Evolutionary conservation across 2,888 invertebrate genomes (phyloP).

Genomic region (Ectemnius continuus): DNA sequence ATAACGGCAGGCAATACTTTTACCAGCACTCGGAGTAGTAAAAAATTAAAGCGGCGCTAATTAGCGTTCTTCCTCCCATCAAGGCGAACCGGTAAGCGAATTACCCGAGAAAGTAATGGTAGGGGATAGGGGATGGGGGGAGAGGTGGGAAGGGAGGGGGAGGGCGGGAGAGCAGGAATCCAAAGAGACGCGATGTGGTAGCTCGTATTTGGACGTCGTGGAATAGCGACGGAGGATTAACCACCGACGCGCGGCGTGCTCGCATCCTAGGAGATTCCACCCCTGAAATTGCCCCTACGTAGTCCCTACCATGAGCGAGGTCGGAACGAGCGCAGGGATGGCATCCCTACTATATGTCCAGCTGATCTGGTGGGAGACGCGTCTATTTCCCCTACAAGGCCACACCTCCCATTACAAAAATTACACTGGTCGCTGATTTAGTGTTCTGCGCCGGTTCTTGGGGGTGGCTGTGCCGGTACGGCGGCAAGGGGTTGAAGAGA

Average conservation of each 20-base stretch:
- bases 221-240: constrained; percentile 61
- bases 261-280: constrained; percentile 55
- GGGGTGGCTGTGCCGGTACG: constrained; percentile 13
- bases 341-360: constrained; percentile 62
- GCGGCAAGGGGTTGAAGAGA: constrained; percentile 62
- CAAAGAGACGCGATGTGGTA: constrained; percentile 1
- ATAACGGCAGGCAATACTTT: constrained; percentile 23
- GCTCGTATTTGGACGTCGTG: constrained; percentile 56
- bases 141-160: neutral
- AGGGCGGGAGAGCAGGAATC: neutral
- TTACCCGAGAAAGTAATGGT: neutral
- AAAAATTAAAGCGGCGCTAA: constrained; percentile 32
- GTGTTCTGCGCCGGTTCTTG: constrained; percentile 73
- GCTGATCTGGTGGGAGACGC: constrained; percentile 45
- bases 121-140: too few species aligned
- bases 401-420: constrained; percentile 79
- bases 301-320: constrained; percentile 52
- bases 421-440: constrained; percentile 78
- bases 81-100: constrained; percentile 21
- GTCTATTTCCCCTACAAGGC: constrained; percentile 71
- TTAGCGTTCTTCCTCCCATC: constrained; percentile 34
- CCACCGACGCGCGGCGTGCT: constrained; percentile 56
- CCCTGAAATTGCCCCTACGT: constrained; percentile 55
- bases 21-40: constrained; percentile 3
- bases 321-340: constrained; percentile 54